Percentiles rank a stretch among this genome's conserved stretches.
Conservation (phyloP, 1,140 invertebrate species). For the Sinella curviseta region DNA sequence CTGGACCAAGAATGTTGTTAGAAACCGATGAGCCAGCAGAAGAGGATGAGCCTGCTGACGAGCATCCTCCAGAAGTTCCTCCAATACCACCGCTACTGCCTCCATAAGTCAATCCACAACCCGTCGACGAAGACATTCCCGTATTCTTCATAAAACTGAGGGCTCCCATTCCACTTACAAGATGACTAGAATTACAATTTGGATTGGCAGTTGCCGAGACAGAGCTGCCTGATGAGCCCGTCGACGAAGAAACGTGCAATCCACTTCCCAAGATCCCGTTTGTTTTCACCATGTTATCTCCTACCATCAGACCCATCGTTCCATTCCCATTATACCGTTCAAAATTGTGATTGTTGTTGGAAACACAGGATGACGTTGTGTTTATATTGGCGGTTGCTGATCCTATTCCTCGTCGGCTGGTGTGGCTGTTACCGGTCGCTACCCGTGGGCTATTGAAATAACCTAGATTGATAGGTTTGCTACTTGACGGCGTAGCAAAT, state of each 20-base stretch:
- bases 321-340: not conserved
- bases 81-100: not conserved
- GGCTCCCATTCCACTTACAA: not conserved
- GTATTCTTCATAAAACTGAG: constrained; percentile 14
- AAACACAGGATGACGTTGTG: not conserved
- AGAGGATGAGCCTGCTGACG: constrained; percentile 1
- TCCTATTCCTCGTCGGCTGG: not conserved
- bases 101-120: constrained; percentile 15
- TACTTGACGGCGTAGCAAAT: constrained; percentile 9
- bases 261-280: not conserved
- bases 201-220: not conserved
- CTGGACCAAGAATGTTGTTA: not conserved
- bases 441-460: constrained; percentile 23
- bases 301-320: not conserved
- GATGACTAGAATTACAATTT: constrained; percentile 4
- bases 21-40: constrained; percentile 14
- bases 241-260: not conserved
- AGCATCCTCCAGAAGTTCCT: not conserved
- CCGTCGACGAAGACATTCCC: constrained; percentile 9
- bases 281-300: not conserved
- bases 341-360: constrained; percentile 26
- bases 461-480: constrained; percentile 13
- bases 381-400: not conserved
- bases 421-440: not conserved
- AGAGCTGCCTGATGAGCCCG: not conserved